A percentile compares a stretch with the other conserved stretches of the same genome.
phyloP scores from a whole-genome alignment of 2,888 invertebrate species.

The Ligdia adustata region DNA sequence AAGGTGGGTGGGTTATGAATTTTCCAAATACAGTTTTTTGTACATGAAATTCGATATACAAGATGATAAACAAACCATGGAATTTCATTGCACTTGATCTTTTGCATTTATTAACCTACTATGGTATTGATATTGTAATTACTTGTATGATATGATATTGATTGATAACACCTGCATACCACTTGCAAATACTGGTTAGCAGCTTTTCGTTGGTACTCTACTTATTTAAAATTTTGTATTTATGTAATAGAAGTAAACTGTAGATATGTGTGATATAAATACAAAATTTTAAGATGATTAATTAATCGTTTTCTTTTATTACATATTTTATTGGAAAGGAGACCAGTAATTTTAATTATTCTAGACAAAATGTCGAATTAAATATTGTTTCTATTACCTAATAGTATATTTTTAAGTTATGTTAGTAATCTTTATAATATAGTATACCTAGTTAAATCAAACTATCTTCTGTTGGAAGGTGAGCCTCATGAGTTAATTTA shows the following conservation, averaged over 20 bases:
- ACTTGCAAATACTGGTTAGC: constrained; percentile 81
- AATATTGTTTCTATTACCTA: constrained; percentile 74
- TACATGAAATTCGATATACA: constrained; percentile 68
- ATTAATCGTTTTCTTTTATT: constrained; percentile 79
- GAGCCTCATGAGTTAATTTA: constrained; percentile 78
- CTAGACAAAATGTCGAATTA: constrained; percentile 70
- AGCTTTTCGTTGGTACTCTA: constrained; percentile 79
- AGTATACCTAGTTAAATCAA: constrained; percentile 69
- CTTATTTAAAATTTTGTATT: constrained; percentile 84
- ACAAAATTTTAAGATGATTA: constrained; percentile 83
- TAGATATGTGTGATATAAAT: constrained; percentile 84
- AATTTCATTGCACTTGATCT: constrained; percentile 83
- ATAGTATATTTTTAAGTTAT: constrained; percentile 76
- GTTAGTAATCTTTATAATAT: constrained; percentile 68
- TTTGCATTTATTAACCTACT: constrained; percentile 85
- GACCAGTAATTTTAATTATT: constrained; percentile 72
- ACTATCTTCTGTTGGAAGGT: constrained; percentile 66
- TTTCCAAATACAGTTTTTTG: constrained; percentile 63
- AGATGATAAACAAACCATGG: constrained; percentile 58
- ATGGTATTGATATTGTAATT: constrained; percentile 84
- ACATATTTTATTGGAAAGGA: constrained; percentile 73
- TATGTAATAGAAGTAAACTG: constrained; percentile 83
- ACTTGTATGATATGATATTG: constrained; percentile 82
- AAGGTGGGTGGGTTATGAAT: constrained; percentile 61
- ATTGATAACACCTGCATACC: constrained; percentile 80